These are phyloP conservation scores for Gibbula magus DNA, from an alignment of 2,888 invertebrate species.

Conservation along the genomic window DNA sequence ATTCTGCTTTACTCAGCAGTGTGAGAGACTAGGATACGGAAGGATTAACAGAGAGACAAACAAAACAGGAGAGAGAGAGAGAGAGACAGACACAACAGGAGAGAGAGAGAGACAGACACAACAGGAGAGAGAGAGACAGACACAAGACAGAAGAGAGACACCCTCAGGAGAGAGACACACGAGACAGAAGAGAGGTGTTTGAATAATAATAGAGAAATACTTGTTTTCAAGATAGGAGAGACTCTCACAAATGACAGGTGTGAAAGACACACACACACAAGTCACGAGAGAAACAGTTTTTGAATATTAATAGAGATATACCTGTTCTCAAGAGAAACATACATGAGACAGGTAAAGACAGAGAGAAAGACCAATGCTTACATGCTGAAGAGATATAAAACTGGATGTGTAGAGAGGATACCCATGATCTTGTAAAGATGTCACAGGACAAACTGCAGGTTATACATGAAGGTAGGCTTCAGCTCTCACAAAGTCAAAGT, in stretches of 20 bases:
- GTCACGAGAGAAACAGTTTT: too few relatives aligned
- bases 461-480: background rate
- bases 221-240: background rate
- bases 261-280: background rate
- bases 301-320: background rate
- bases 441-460: background rate
- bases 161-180: background rate
- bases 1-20: background rate
- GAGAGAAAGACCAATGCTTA: background rate
- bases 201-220: background rate
- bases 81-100: background rate
- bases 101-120: background rate
- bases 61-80: background rate
- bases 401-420: background rate
- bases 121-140: background rate
- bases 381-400: background rate
- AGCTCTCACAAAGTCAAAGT: too few relatives aligned
- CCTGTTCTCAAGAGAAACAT: background rate
- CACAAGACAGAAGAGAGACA: background rate
- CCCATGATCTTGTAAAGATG: background rate
- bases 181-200: background rate
- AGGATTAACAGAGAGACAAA: too few relatives aligned
- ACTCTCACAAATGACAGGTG: background rate
- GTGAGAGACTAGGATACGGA: background rate
- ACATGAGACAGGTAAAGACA: slow-evolving; percentile 7